Evolutionary conservation across 1,140 invertebrate genomes (phyloP).

Genomic region (Triops cancriformis): DNA sequence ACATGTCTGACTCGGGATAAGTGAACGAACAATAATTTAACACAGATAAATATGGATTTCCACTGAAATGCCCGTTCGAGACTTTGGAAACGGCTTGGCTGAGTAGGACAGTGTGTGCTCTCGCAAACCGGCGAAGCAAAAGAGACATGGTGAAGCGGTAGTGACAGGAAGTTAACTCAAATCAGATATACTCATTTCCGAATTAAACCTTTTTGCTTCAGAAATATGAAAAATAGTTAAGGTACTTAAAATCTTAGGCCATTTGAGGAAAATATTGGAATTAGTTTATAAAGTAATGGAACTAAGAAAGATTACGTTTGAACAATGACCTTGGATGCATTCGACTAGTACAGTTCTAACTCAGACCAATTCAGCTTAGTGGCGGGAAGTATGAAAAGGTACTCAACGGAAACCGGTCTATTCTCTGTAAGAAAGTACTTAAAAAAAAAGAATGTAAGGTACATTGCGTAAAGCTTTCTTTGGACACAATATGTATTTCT

Average conservation of each 20-base stretch:
- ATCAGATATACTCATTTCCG: background rate
- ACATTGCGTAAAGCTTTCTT: too few relatives aligned
- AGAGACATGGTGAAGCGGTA: background rate
- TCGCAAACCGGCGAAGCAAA: background rate
- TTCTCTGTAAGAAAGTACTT: too few relatives aligned
- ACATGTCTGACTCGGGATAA: background rate
- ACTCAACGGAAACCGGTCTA: too few relatives aligned
- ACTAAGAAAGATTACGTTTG: too few relatives aligned
- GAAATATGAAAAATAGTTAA: background rate
- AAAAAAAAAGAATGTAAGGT: too few relatives aligned
- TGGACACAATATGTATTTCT: too few relatives aligned
- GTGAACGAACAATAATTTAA: background rate
- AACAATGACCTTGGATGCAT: too few relatives aligned
- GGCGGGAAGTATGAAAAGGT: too few relatives aligned
- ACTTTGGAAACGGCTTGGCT: conserved; percentile 1
- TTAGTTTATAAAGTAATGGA: too few relatives aligned
- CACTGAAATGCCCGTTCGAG: background rate
- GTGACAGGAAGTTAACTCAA: background rate
- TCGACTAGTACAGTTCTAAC: too few relatives aligned
- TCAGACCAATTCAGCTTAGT: too few relatives aligned
- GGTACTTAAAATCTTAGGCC: background rate
- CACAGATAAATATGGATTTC: background rate
- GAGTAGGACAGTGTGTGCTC: background rate
- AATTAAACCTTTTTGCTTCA: background rate
- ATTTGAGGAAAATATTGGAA: too few relatives aligned